Conservation (phyloP, 2,888 invertebrate species). For the Mamestra brassicae region DNA sequence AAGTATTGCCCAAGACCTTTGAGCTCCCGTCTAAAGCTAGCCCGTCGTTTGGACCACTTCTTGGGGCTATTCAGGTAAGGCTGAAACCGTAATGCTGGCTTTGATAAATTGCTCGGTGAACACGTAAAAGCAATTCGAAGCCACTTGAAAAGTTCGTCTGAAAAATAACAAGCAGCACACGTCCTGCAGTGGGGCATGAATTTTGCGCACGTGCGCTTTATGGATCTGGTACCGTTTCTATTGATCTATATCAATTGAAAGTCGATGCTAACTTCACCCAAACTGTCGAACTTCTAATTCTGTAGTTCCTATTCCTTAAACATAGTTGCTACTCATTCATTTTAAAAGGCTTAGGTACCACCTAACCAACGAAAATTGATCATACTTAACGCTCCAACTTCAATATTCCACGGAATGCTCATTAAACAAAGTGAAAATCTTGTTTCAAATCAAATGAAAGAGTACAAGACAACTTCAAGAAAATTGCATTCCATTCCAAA, state of each 20-base stretch:
- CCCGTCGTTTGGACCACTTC: constrained; percentile 52
- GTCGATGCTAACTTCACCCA: neutral
- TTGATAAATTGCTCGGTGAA: constrained; percentile 50
- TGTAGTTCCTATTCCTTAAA: neutral
- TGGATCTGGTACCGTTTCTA: neutral
- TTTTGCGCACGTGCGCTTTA: constrained; percentile 16
- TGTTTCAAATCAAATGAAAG: constrained; percentile 8
- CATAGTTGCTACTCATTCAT: too few species aligned
- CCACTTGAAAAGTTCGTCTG: constrained; percentile 30
- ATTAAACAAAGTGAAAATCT: constrained; percentile 35
- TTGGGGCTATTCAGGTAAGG: constrained; percentile 53
- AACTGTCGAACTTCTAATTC: neutral
- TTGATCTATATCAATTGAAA: neutral
- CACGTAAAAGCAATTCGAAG: constrained; percentile 48
- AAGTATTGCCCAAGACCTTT: constrained; percentile 54
- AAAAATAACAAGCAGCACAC: constrained; percentile 22
- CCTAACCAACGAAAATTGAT: neutral
- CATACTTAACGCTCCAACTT: neutral
- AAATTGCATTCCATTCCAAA: constrained; percentile 47
- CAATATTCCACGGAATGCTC: neutral
- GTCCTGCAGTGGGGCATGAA: neutral
- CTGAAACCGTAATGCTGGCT: constrained; percentile 39
- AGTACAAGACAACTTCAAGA: constrained; percentile 13
- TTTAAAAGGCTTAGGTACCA: neutral
- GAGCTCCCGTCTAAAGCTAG: constrained; percentile 43